These are phyloP conservation scores for Ernsta delagoae DNA, from an alignment of 2,888 invertebrate genomes.

Conservation along the genomic window DNA sequence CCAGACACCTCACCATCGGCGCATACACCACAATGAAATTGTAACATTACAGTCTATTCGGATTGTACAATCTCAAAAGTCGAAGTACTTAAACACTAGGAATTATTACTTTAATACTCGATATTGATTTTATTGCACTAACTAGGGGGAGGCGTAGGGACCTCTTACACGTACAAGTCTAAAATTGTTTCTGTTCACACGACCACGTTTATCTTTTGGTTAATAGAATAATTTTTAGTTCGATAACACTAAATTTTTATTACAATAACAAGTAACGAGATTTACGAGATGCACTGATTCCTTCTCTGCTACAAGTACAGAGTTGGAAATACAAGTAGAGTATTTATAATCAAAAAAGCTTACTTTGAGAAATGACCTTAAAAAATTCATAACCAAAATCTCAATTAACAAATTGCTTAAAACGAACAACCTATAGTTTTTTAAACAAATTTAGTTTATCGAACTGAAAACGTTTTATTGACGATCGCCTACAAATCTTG, in stretches of 20 bases:
- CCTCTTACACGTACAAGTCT: constrained; percentile 59
- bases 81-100: constrained; percentile 68
- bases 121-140: constrained; percentile 70
- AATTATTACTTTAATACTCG: constrained; percentile 48
- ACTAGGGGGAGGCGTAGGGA: constrained; percentile 54
- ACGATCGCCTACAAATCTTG: constrained; percentile 44
- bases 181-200: constrained; percentile 67
- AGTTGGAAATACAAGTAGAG: too few relatives aligned
- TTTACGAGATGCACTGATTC: background rate
- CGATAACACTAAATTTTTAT: constrained; percentile 5
- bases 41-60: constrained; percentile 79
- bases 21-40: constrained; percentile 52
- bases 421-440: too few relatives aligned
- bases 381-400: too few relatives aligned
- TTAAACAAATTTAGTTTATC: constrained; percentile 13
- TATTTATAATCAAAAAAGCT: too few relatives aligned
- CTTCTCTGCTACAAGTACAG: too few relatives aligned
- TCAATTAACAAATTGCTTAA: too few relatives aligned
- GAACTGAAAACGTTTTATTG: background rate
- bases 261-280: too few relatives aligned
- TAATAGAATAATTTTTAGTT: constrained; percentile 33
- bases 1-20: constrained; percentile 20
- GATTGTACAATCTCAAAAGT: constrained; percentile 80
- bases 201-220: constrained; percentile 38
- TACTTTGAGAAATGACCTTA: too few relatives aligned